A percentile compares a stretch with the other conserved stretches of the same genome.
Conservation (phyloP, 2,113 vertebrate species). For the Ictidomys tridecemlineatus region DNA sequence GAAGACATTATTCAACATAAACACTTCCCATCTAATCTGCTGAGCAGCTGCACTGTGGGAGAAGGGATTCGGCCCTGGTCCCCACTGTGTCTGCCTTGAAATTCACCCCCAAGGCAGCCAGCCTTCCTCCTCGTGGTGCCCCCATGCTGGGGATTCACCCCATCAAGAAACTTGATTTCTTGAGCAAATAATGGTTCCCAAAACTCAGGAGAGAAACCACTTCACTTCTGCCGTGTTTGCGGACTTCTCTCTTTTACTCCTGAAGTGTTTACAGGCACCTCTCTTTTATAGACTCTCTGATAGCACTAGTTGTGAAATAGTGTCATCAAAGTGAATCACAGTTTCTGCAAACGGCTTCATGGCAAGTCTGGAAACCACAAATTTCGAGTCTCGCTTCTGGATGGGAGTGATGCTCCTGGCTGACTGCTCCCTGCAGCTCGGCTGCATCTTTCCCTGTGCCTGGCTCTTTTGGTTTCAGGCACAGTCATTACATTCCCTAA, state of each 20-base stretch:
- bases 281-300: conserved; percentile 75
- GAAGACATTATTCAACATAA: not conserved
- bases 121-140: not conserved
- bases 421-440: too few species aligned
- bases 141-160: conserved; percentile 63
- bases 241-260: not conserved
- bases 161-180: conserved; percentile 71
- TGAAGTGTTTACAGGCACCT: conserved; percentile 67
- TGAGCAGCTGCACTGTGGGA: not conserved
- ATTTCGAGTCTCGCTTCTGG: rapidly evolving
- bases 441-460: not conserved
- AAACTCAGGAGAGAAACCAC: conserved; percentile 40
- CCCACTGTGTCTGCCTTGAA: not conserved
- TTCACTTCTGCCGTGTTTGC: conserved; percentile 65
- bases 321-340: conserved; percentile 79
- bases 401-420: not conserved
- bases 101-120: conserved; percentile 26
- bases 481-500: too few species aligned
- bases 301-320: conserved; percentile 54
- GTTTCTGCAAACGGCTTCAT: conserved; percentile 72
- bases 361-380: conserved; percentile 62
- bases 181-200: conserved; percentile 64
- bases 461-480: too few species aligned
- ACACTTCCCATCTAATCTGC: not conserved
- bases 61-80: not conserved